Evolutionary conservation across 2,888 invertebrate species (phyloP), one percentile per base, ranked within the genome.

Genomic region (Acleris laterana): DNA sequence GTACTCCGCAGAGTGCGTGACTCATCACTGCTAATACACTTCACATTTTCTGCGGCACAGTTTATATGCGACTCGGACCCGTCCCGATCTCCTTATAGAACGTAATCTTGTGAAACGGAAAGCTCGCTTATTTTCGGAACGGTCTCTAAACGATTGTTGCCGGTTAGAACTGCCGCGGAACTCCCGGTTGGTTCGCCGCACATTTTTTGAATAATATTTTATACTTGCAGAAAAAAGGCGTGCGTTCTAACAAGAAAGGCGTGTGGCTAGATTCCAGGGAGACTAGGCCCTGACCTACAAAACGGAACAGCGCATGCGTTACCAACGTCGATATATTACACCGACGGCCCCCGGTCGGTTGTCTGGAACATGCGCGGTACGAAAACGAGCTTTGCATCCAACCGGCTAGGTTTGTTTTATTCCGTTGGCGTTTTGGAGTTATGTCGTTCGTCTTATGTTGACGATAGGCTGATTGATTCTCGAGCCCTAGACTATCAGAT

Each of bases 251-350:
- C 84, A 13, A 38, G 85, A 81, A 87, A 87, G 82, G 79, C 80
- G 81, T 81, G 78, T 77, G 78, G 82, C 83, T 84, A 82, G 83
- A 80, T 83, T 82, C 84, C 83, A 85, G 87, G 87, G 87, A 85
- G 86, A 86, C 88, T 85, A 84, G 80, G 85, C 91, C 91, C 84
- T 90, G 92, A 90, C 90, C 90, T 83, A 88, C 73, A 84, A 86
- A 83, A 80, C 77, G 76, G 75, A 77, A 80, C 79, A 82, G 74
- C 82, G 75, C 83, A 72, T 88, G 90, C 92, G 87, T 89, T 90
- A 90, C 90, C 88, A 79, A 81, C 80, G 82, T 82, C 78, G 79
- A 82, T 83, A 84, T 81, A 80, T 90, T 88, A 86, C 85, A 75
- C 74, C 77, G 76, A 72, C 82, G 81, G 82, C 84, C 87, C 87